phyloP scores from a whole-genome alignment of 2,113 vertebrate species.

The Hippocampus guttulatus region DNA sequence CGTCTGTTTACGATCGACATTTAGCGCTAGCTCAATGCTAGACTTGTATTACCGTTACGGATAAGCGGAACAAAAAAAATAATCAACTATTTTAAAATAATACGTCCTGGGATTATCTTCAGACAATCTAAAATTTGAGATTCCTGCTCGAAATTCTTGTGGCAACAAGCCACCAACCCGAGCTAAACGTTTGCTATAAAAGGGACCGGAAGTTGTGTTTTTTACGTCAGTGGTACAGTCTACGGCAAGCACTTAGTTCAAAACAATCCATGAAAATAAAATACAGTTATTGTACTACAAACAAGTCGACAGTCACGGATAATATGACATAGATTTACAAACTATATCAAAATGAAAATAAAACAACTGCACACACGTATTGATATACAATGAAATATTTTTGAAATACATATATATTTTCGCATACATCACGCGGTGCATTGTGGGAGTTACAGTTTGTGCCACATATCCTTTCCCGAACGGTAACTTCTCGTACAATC shows the following conservation, averaged over 20 bases:
- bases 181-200: slow-evolving; percentile 23
- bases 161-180: background rate
- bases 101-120: background rate
- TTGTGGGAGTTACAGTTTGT: slow-evolving; percentile 67
- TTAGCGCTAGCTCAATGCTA: background rate
- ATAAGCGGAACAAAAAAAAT: background rate
- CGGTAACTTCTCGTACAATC: slow-evolving; percentile 47
- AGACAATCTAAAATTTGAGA: background rate
- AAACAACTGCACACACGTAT: fast-evolving
- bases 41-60: slow-evolving; percentile 26
- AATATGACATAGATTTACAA: background rate
- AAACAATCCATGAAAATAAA: background rate
- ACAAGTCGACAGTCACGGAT: no score
- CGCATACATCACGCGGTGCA: slow-evolving; percentile 44
- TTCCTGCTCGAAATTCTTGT: background rate
- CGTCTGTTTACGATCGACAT: slow-evolving; percentile 2
- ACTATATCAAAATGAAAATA: background rate
- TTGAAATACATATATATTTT: fast-evolving
- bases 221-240: slow-evolving; percentile 1
- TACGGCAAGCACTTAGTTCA: slow-evolving; percentile 48
- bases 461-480: slow-evolving; percentile 57
- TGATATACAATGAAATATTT: fast-evolving
- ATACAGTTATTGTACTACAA: no score
- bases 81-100: background rate
- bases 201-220: slow-evolving; percentile 7